Conservation (phyloP, 2,797 vertebrate species). For the Synanceia verrucosa region DNA sequence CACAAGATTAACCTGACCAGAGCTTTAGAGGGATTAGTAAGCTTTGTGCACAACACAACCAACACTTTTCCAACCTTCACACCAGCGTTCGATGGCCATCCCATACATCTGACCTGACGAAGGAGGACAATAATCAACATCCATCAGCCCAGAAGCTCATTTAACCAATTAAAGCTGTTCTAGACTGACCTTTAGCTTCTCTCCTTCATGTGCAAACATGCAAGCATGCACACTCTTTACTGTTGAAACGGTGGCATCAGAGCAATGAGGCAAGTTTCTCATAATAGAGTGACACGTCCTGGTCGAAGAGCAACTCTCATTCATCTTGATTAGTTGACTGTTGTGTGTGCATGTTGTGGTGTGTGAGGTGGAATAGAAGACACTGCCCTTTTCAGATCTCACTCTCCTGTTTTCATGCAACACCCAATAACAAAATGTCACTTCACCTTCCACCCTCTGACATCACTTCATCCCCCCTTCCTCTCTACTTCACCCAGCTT, state of each 20-base stretch:
- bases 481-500: slow-evolving; percentile 8
- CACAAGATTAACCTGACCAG: slow-evolving; percentile 59
- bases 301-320: slow-evolving; percentile 52
- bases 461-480: slow-evolving; percentile 15
- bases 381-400: slow-evolving; percentile 41
- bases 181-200: slow-evolving; percentile 59
- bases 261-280: slow-evolving; percentile 57
- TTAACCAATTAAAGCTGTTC: slow-evolving; percentile 70
- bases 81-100: slow-evolving; percentile 5
- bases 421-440: slow-evolving; percentile 42
- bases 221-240: not conserved
- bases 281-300: slow-evolving; percentile 49
- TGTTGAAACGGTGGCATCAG: slow-evolving; percentile 32
- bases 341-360: slow-evolving; percentile 4
- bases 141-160: slow-evolving; percentile 76
- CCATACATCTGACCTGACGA: slow-evolving; percentile 21
- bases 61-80: slow-evolving; percentile 6
- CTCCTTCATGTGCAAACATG: not conserved
- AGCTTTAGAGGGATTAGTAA: slow-evolving; percentile 54
- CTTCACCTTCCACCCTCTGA: slow-evolving; percentile 33
- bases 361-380: slow-evolving; percentile 52
- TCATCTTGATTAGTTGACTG: slow-evolving; percentile 55
- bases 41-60: slow-evolving; percentile 4
- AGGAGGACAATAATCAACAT: slow-evolving; percentile 73
- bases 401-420: slow-evolving; percentile 35